Evolutionary conservation across 2,888 invertebrate genomes (phyloP).

Genomic region (Craniophora ligustri): DNA sequence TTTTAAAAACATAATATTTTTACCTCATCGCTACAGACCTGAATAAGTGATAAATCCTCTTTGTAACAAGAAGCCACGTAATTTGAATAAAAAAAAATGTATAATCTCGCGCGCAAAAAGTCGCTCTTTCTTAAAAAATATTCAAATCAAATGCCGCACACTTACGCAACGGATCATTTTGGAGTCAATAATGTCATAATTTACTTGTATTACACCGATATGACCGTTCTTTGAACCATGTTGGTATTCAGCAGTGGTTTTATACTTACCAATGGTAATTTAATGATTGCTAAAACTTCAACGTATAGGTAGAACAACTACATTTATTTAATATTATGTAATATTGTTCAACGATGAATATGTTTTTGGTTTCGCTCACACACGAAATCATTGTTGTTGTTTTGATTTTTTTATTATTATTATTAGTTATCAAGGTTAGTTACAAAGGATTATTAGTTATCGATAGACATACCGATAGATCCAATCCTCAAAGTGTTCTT

Average conservation of each 20-base stretch:
- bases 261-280: slow-evolving; percentile 55
- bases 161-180: slow-evolving; percentile 43
- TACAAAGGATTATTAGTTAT: no score
- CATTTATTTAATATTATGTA: not conserved
- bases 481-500: no score
- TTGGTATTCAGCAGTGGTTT: slow-evolving; percentile 54
- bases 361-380: slow-evolving; percentile 12
- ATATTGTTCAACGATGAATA: not conserved
- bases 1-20: not conserved
- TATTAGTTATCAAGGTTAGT: no score
- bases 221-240: slow-evolving; percentile 73
- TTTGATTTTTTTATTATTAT: not conserved
- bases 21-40: not conserved
- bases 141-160: slow-evolving; percentile 19
- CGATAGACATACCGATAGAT: no score
- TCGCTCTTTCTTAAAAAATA: slow-evolving; percentile 17
- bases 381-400: not conserved
- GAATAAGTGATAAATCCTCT: not conserved
- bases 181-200: slow-evolving; percentile 59
- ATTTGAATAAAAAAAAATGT: not conserved
- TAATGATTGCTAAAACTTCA: slow-evolving; percentile 28
- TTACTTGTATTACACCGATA: slow-evolving; percentile 66
- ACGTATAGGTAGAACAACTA: slow-evolving; percentile 7
- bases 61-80: not conserved
- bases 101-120: not conserved